phyloP scores from a whole-genome alignment of 1,140 invertebrate species.

The Drosophila nikananu region DNA sequence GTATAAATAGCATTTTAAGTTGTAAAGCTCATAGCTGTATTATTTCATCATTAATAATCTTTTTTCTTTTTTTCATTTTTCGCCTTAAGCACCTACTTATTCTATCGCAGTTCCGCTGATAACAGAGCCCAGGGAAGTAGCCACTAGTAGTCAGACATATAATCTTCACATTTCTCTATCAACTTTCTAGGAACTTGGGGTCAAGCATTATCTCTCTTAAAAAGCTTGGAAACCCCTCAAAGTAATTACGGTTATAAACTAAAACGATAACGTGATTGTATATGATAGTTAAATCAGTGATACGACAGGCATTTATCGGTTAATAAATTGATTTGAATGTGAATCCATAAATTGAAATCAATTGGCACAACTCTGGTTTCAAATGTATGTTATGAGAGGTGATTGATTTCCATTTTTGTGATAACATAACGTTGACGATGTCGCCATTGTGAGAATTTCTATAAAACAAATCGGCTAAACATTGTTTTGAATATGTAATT shows the following conservation, averaged over 20 bases:
- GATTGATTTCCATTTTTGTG: background rate
- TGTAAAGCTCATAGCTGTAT: background rate
- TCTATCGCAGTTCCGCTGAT: slow-evolving; percentile 16
- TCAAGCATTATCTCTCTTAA: background rate
- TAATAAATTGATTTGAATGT: background rate
- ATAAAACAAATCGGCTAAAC: background rate
- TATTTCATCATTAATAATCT: background rate
- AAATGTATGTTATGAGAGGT: background rate
- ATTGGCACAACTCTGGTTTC: background rate
- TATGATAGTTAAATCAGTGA: background rate
- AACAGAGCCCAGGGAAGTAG: background rate
- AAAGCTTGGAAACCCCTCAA: background rate
- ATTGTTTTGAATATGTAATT: slow-evolving; percentile 1
- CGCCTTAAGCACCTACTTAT: background rate
- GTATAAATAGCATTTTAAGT: background rate
- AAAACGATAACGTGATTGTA: background rate
- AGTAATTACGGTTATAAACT: slow-evolving; percentile 5
- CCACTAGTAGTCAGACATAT: background rate
- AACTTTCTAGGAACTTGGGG: background rate
- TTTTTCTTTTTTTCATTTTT: too few relatives aligned
- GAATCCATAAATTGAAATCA: background rate
- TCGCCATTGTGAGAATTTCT: background rate
- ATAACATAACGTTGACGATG: background rate
- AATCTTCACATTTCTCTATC: background rate
- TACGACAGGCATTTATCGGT: slow-evolving; percentile 4